Evolutionary conservation across 2,888 invertebrate genomes (phyloP).

Genomic region (Zygaena filipendulae): DNA sequence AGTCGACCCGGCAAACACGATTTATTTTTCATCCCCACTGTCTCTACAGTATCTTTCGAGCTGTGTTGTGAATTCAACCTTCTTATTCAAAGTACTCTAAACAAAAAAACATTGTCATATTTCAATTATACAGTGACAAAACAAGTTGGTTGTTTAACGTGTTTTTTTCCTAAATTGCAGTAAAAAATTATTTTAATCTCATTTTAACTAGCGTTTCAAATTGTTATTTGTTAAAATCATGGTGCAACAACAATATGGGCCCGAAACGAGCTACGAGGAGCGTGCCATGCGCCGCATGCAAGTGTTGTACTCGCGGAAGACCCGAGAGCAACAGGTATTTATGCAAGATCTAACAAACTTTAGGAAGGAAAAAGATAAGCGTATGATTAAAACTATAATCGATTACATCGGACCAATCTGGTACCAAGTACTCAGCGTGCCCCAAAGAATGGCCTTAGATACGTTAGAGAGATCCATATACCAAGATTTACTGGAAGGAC

Average conservation of each 20-base stretch:
- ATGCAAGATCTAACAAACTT: conserved; percentile 44
- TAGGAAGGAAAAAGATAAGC: conserved; percentile 27
- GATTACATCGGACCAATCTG: conserved; percentile 39
- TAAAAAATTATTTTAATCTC: conserved; percentile 5
- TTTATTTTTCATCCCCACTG: too few species aligned
- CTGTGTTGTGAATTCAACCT: too few species aligned
- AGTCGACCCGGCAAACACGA: too few species aligned
- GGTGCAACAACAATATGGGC: conserved; percentile 24
- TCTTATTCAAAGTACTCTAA: too few species aligned
- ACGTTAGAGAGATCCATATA: conserved; percentile 33
- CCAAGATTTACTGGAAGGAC: conserved; percentile 46
- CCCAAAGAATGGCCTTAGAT: conserved; percentile 39
- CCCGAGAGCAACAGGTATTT: conserved; percentile 36
- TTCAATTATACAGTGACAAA: conserved; percentile 1
- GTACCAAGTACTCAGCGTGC: conserved; percentile 50
- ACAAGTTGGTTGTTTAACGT: not conserved
- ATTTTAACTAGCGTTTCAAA: conserved; percentile 5
- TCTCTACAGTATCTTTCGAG: too few species aligned
- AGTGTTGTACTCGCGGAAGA: conserved; percentile 33
- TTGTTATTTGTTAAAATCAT: conserved; percentile 28
- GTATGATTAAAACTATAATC: conserved; percentile 22
- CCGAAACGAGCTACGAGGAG: conserved; percentile 27
- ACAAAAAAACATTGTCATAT: conserved; percentile 7
- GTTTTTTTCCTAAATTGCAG: conserved; percentile 3
- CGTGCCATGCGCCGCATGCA: conserved; percentile 27